These are phyloP conservation scores for Hippocampus zosterae DNA, from an alignment of 2,113 vertebrate species.

Conservation along the genomic window DNA sequence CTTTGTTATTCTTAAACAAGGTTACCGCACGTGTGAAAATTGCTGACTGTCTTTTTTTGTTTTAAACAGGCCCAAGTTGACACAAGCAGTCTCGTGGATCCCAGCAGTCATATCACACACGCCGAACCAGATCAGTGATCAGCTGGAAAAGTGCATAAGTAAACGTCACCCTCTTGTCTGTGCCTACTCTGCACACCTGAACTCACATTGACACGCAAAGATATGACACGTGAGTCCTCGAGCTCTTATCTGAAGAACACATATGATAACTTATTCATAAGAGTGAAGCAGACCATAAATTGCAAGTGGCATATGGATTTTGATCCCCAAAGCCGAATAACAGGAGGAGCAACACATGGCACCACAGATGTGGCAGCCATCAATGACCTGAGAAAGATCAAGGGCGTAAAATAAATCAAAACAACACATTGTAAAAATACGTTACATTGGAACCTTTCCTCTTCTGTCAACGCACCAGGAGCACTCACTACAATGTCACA, in stretches of 20 bases:
- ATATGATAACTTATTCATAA: constrained; percentile 47
- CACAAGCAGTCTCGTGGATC: constrained; percentile 14
- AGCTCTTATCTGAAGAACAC: constrained; percentile 22
- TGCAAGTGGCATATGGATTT: constrained; percentile 44
- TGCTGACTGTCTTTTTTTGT: neutral
- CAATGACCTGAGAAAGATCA: constrained; percentile 33
- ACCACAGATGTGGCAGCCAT: constrained; percentile 18
- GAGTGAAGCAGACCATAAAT: constrained; percentile 38
- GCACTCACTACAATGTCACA: constrained; percentile 29
- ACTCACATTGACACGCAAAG: constrained; percentile 14
- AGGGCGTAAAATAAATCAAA: constrained; percentile 26
- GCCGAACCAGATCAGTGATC: constrained; percentile 50
- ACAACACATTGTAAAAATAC: constrained; percentile 8
- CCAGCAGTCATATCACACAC: constrained; percentile 17
- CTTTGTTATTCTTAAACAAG: too few relatives aligned
- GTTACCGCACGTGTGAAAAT: neutral
- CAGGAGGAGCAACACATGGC: constrained; percentile 14
- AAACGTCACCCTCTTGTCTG: constrained; percentile 27
- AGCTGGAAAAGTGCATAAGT: constrained; percentile 53
- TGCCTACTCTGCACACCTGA: constrained; percentile 32
- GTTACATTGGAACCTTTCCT: neutral
- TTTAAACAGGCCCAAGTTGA: neutral
- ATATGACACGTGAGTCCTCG: constrained; percentile 18
- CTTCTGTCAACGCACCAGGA: constrained; percentile 31
- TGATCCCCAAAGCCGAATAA: constrained; percentile 20